These are phyloP conservation scores for Girardia tigrina DNA, from an alignment of 2,888 invertebrate genomes.

Conservation along the genomic window DNA sequence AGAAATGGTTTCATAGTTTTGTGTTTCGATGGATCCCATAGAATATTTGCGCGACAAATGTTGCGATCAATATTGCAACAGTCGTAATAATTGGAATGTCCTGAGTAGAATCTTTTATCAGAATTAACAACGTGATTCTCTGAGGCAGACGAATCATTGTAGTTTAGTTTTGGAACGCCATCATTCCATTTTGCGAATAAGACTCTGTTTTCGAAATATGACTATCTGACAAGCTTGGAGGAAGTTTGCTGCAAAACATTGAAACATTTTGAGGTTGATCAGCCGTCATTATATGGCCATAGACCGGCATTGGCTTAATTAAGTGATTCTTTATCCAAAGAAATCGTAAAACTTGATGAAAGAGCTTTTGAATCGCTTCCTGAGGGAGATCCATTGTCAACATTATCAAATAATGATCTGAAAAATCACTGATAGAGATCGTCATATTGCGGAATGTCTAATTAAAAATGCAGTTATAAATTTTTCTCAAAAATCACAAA, in stretches of 20 bases:
- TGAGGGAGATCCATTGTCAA: background rate
- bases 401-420: constrained; percentile 12
- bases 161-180: background rate
- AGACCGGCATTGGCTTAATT: background rate
- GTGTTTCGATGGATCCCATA: background rate
- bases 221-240: background rate
- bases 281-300: constrained; percentile 13
- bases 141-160: background rate
- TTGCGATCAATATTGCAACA: constrained; percentile 16
- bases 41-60: constrained; percentile 10
- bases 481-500: too few species aligned
- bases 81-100: constrained; percentile 11
- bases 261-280: constrained; percentile 18
- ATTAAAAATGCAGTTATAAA: too few species aligned
- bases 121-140: background rate
- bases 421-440: background rate
- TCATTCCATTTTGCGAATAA: background rate
- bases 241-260: background rate
- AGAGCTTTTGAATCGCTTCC: background rate
- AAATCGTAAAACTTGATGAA: background rate
- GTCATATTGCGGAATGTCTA: constrained; percentile 9
- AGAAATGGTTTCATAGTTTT: constrained; percentile 15
- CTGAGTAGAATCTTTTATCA: background rate
- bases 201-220: constrained; percentile 5
- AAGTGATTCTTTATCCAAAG: background rate